Evolutionary conservation across 2,888 invertebrate species (phyloP).

Genomic region (Ashinkailepas kermadecensis): DNA sequence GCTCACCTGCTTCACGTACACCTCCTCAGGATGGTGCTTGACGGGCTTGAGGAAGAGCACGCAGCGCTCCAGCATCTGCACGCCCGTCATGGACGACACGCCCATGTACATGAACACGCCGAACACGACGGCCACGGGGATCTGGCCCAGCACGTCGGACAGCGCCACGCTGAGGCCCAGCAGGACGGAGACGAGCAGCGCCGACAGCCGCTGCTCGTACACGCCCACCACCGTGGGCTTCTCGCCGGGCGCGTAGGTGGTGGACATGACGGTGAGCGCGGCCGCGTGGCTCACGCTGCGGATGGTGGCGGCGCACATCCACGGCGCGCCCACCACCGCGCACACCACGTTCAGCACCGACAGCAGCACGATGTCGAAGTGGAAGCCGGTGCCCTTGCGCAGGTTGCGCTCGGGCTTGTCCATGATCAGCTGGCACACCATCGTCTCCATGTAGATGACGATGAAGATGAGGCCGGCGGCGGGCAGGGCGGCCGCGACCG

Average conservation of each 20-base stretch:
- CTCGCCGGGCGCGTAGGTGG: constrained; percentile 92
- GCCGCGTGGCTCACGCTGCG: constrained; percentile 90
- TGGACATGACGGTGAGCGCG: constrained; percentile 87
- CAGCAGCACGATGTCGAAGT: constrained; percentile 88
- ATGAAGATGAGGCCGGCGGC: constrained; percentile 93
- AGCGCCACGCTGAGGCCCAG: constrained; percentile 78
- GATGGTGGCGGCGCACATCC: constrained; percentile 91
- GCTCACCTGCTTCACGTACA: constrained; percentile 74
- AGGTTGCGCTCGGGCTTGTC: constrained; percentile 86
- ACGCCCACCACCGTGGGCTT: constrained; percentile 84
- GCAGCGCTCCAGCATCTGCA: constrained; percentile 85
- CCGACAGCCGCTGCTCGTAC: constrained; percentile 83
- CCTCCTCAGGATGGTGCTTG: constrained; percentile 86
- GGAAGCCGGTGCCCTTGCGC: constrained; percentile 89
- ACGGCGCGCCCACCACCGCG: constrained; percentile 70
- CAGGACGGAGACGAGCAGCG: constrained; percentile 66
- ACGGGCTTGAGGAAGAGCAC: constrained; percentile 86
- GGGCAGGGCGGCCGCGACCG: constrained; percentile 59
- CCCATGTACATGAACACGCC: constrained; percentile 92
- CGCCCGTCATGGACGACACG: constrained; percentile 84
- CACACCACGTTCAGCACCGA: constrained; percentile 75
- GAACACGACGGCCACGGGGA: constrained; percentile 93
- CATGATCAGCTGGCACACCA: constrained; percentile 92
- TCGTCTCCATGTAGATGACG: constrained; percentile 93
- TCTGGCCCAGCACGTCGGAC: constrained; percentile 66